Base-by-base conservation (phyloP, 2,797 vertebrate species). In the Nyctibius grandis region DNA sequence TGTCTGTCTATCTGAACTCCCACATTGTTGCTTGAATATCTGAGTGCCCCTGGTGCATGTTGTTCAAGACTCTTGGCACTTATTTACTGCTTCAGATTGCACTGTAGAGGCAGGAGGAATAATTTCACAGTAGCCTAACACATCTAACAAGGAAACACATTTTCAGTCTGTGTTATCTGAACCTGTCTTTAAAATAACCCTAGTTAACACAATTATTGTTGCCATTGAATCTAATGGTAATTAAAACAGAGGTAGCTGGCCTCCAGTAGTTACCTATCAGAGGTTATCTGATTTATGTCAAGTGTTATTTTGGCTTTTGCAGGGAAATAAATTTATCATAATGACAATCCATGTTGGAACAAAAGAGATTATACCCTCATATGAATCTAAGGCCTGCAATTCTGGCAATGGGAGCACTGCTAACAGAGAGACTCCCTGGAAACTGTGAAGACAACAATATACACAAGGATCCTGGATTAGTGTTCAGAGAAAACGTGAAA, bases 1-100 rank as follows among this genome's bases (percentile, higher is more conserved):
- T 93, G 67, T 87, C 92, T 91, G 57, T 79, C 96, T 97, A 87
- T 76, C 73, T 89, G 93, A 91, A 85, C 88, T 83, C 93, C 94
- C 86, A 95, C 85, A 47, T 67, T 34, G 51, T 68, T 91, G 17
- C 61, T 61, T 40, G 47, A 77, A 85, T 93, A 73, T 54, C 36
- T 48, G 77, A 44, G 18, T 48, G 45, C 42, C 40, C 72, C 42
- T 85, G 45, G 50, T 77, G 42, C 31, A 8, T 33, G 48, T 45
- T 91, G 77, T 81, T 59, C 75, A 80, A 74, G n/a, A 22, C 17
- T 96, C 85, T n/a, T 88, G 93, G 54, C 75, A 85, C 78, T 91
- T 95, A 92, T 93, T 93, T 94, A 86, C 82, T 91, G 77, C 83
- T 96, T 96, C 89, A 91, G 9, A 73, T 85, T 45, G 68, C 91